phyloP scores from a whole-genome alignment of 2,113 vertebrate species.

The Daubentonia madagascariensis region DNA sequence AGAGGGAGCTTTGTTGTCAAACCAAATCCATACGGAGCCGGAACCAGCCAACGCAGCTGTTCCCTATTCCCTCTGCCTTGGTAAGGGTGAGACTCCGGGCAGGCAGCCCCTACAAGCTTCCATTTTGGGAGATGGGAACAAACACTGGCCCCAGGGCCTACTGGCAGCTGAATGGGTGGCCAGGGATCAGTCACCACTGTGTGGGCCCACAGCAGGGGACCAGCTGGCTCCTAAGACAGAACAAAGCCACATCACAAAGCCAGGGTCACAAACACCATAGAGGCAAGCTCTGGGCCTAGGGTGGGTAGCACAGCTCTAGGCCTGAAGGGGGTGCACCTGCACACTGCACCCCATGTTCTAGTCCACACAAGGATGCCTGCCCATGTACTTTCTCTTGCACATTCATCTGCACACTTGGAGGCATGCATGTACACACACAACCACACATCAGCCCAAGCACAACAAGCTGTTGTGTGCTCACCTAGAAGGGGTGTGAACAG shows the following conservation, averaged over 20 bases:
- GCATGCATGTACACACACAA: fast-evolving
- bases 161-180: conserved; percentile 49
- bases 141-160: conserved; percentile 12
- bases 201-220: conserved; percentile 22
- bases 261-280: not conserved
- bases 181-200: not conserved
- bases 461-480: not conserved
- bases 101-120: conserved; percentile 60
- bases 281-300: not conserved
- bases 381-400: not conserved
- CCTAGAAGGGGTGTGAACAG: not conserved
- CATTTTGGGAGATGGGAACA: conserved; percentile 27
- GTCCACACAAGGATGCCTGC: not conserved
- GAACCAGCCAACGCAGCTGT: conserved; percentile 71
- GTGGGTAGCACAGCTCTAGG: not conserved
- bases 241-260: conserved; percentile 23
- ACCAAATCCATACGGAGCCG: conserved; percentile 72
- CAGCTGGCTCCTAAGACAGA: conserved; percentile 8
- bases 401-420: not conserved
- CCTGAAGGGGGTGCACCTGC: not conserved
- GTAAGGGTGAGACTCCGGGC: conserved; percentile 47
- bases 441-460: not conserved
- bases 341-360: not conserved
- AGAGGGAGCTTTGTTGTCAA: conserved; percentile 78
- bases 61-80: conserved; percentile 70